phyloP scores from a whole-genome alignment of 2,113 vertebrate species.

The Limanda limanda region DNA sequence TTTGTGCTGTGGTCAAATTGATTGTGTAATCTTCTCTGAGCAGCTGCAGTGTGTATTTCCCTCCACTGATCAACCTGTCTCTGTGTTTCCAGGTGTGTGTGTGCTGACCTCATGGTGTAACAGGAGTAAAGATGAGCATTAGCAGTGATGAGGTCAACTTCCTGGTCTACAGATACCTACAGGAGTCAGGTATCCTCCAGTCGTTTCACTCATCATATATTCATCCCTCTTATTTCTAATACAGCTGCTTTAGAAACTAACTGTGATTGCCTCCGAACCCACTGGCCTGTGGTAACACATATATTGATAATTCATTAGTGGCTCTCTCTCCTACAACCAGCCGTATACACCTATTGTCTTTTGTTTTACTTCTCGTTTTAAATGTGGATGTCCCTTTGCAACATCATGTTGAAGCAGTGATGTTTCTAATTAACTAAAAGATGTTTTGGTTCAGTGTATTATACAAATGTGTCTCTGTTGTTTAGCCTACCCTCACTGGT shows the following conservation, averaged over 20 bases:
- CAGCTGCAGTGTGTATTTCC: neutral
- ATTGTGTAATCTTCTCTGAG: neutral
- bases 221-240: neutral
- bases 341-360: too few species aligned
- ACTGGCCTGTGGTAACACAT: neutral
- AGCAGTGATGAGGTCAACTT: conserved; percentile 99
- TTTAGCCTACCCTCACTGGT: neutral
- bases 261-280: too few species aligned
- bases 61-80: neutral
- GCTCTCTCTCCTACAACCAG: too few species aligned
- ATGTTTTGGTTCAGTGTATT: neutral
- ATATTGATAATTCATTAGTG: neutral
- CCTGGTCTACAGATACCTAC: conserved; percentile 99
- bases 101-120: conserved; percentile 99
- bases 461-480: neutral
- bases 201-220: neutral
- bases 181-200: conserved; percentile 93
- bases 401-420: too few species aligned
- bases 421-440: too few species aligned
- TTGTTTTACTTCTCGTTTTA: too few species aligned
- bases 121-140: conserved; percentile 99
- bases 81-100: conserved; percentile 86
- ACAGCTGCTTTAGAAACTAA: neutral
- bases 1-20: neutral
- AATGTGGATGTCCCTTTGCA: too few species aligned